A percentile compares a stretch with the other conserved stretches of the same genome.
These are phyloP conservation scores for Leptinotarsa juncta DNA, from an alignment of 2,888 invertebrate genomes.

Conservation along the genomic window DNA sequence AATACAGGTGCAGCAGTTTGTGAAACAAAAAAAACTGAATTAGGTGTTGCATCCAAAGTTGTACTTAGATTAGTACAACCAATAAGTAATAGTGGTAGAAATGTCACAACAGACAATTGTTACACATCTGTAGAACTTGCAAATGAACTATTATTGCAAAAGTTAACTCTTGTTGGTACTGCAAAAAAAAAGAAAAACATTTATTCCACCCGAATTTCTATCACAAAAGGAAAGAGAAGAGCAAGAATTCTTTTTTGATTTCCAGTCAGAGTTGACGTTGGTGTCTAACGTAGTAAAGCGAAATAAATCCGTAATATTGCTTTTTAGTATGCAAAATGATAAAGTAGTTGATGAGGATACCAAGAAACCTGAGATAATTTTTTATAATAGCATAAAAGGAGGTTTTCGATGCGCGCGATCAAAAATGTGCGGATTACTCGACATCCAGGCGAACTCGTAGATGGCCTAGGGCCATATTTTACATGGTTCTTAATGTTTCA, in stretches of 20 bases:
- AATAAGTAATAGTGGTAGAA: slow-evolving; percentile 8
- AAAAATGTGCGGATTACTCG: too few species aligned
- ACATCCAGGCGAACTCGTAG: too few species aligned
- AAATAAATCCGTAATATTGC: slow-evolving; percentile 42
- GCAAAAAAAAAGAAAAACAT: slow-evolving; percentile 36
- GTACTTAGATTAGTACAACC: background rate
- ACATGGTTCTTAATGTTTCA: too few species aligned
- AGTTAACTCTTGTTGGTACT: slow-evolving; percentile 43
- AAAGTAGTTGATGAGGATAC: slow-evolving; percentile 34
- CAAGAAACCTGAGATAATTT: slow-evolving; percentile 46
- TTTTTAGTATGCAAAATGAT: slow-evolving; percentile 46
- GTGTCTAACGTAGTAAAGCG: background rate
- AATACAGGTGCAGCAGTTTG: slow-evolving; percentile 18
- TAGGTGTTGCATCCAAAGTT: background rate
- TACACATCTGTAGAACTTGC: slow-evolving; percentile 17
- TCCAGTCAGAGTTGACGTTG: slow-evolving; percentile 34
- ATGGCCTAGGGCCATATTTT: too few species aligned
- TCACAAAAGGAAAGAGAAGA: slow-evolving; percentile 10
- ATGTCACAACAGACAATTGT: slow-evolving; percentile 33
- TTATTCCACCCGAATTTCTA: background rate
- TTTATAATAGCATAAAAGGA: slow-evolving; percentile 24
- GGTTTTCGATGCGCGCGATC: too few species aligned
- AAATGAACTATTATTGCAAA: slow-evolving; percentile 30
- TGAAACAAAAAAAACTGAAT: background rate
- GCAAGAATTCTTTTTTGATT: slow-evolving; percentile 45